Conservation (phyloP, 2,888 invertebrate species). For the Labia minor region DNA sequence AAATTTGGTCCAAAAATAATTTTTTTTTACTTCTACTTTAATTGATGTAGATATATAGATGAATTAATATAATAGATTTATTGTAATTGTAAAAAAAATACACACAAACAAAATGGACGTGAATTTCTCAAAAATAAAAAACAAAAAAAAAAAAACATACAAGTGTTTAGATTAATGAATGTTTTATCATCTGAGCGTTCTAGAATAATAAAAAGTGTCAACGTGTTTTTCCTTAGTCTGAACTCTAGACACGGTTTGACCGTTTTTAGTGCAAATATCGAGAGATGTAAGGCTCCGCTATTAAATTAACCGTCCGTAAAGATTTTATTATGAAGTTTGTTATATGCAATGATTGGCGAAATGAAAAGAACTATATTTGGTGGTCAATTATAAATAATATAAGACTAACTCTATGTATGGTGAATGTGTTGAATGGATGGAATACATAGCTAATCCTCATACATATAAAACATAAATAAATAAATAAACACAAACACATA, state of each 20-base stretch:
- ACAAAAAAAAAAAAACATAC: too few species aligned
- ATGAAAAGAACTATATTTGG: neutral
- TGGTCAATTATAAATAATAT: neutral
- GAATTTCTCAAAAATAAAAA: neutral
- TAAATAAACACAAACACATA: neutral
- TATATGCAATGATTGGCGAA: neutral
- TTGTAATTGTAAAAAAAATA: neutral
- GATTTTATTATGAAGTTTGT: conserved; percentile 5
- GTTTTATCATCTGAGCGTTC: neutral
- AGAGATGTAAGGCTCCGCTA: neutral
- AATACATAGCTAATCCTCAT: too few species aligned
- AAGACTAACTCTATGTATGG: neutral
- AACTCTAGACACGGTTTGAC: neutral
- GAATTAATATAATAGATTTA: too few species aligned
- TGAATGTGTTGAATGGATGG: conserved; percentile 1
- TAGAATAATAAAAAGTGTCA: neutral
- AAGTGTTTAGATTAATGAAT: neutral
- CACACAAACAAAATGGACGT: too few species aligned
- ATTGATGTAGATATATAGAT: neutral
- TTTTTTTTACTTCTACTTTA: neutral
- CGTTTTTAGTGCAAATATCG: neutral
- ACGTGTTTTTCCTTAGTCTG: too few species aligned
- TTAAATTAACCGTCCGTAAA: neutral
- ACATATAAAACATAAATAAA: neutral
- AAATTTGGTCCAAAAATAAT: neutral